Conservation (phyloP, 2,888 invertebrate species). For the Caenorhabditis japonica region DNA sequence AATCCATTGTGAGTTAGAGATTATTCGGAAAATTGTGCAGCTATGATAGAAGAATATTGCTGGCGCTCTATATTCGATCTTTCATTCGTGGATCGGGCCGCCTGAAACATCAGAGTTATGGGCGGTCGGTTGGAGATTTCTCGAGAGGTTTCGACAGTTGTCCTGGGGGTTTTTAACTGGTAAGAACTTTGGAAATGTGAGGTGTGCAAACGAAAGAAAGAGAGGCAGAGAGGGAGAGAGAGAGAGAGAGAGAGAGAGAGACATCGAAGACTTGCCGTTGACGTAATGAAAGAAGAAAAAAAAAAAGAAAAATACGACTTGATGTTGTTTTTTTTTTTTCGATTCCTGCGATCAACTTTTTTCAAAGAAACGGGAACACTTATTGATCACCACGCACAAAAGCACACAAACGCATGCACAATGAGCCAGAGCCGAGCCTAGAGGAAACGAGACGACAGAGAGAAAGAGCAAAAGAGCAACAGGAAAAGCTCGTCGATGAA, state of each 20-base stretch:
- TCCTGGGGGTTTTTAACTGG: neutral
- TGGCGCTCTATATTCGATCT: conserved; percentile 48
- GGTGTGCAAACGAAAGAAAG: too few species aligned
- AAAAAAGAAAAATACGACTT: conserved; percentile 7
- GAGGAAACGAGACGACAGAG: too few species aligned
- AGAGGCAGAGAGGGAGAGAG: too few species aligned
- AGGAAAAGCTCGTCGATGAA: too few species aligned
- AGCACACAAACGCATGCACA: too few species aligned
- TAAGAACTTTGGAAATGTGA: too few species aligned
- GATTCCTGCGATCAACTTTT: conserved; percentile 23
- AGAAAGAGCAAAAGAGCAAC: too few species aligned
- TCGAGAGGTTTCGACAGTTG: conserved; percentile 13
- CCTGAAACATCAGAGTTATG: conserved; percentile 35
- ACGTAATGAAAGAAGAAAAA: conserved; percentile 33
- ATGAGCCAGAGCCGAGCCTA: too few species aligned
- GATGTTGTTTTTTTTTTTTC: conserved; percentile 14
- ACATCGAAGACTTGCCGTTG: conserved; percentile 28
- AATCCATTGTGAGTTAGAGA: conserved; percentile 61
- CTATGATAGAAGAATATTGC: conserved; percentile 6
- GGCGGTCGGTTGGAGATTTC: conserved; percentile 20
- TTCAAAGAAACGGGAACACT: too few species aligned
- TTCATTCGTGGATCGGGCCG: conserved; percentile 39
- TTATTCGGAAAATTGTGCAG: too few species aligned
- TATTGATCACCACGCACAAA: too few species aligned
- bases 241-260: conserved; percentile 7